A percentile compares a stretch with the other conserved stretches of the same genome.
These are phyloP conservation scores for Hipposideros larvatus DNA, from an alignment of 2,797 vertebrate species.

Conservation along the genomic window DNA sequence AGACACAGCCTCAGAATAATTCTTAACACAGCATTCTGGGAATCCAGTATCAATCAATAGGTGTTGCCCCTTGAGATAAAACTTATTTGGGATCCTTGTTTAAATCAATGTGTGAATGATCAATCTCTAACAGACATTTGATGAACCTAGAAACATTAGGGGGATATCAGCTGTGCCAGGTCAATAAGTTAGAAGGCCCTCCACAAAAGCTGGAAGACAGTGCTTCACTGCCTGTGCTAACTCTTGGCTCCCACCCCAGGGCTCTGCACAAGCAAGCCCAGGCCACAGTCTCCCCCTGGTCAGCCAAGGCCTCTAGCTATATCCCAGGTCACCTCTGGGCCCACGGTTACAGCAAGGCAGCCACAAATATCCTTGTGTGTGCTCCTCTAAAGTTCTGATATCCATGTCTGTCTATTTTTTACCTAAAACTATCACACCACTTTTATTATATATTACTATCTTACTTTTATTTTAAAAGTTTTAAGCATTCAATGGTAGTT, in stretches of 20 bases:
- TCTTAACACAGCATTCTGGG: neutral
- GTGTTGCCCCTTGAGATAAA: neutral
- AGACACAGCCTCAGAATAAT: neutral
- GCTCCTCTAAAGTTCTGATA: neutral
- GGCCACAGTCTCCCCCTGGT: neutral
- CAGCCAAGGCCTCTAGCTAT: neutral
- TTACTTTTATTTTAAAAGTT: constrained; percentile 51
- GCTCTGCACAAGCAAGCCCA: neutral
- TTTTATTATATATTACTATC: neutral
- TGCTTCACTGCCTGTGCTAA: neutral
- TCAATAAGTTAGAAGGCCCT: neutral
- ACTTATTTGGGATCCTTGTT: neutral
- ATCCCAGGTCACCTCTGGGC: neutral
- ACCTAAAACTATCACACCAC: neutral
- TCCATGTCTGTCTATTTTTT: neutral
- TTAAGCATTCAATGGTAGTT: neutral
- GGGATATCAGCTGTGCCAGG: neutral
- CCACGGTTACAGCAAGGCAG: neutral
- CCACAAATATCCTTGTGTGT: neutral
- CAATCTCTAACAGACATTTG: neutral
- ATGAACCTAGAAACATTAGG: neutral
- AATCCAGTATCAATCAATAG: neutral
- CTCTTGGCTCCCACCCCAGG: neutral
- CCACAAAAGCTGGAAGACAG: neutral
- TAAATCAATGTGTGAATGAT: neutral